These are phyloP conservation scores for Odobenus rosmarus DNA, from an alignment of 2,113 vertebrate genomes.

Conservation along the genomic window DNA sequence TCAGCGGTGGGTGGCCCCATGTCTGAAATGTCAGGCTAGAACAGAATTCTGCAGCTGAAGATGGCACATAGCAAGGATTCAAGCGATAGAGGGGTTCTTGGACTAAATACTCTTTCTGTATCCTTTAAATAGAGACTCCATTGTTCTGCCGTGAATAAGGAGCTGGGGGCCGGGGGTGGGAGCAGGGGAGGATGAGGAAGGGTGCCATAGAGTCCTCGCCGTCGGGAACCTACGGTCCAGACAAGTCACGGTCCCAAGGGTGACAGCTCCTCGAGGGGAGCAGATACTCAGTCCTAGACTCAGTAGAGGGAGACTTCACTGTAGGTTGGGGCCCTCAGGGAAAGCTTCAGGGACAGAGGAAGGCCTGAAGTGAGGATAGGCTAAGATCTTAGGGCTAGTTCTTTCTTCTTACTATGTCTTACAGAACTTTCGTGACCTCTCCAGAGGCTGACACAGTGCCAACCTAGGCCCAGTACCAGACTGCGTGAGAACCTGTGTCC, in stretches of 20 bases:
- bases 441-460: neutral
- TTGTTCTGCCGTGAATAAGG: neutral
- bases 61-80: neutral
- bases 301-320: neutral
- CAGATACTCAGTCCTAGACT: neutral
- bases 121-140: neutral
- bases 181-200: neutral
- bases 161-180: neutral
- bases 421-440: neutral
- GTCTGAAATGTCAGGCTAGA: neutral
- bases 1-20: neutral
- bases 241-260: neutral
- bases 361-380: neutral
- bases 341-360: neutral
- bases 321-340: neutral
- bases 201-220: neutral
- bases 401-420: neutral
- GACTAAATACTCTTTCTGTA: neutral
- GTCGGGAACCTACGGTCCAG: neutral
- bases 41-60: neutral
- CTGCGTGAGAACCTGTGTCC: neutral
- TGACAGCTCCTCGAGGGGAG: fast-evolving
- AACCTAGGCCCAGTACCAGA: neutral
- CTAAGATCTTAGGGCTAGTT: neutral
- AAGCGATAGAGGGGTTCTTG: neutral